Conservation (phyloP, 1,140 invertebrate genomes). For the Leptopilina boulardi region DNA sequence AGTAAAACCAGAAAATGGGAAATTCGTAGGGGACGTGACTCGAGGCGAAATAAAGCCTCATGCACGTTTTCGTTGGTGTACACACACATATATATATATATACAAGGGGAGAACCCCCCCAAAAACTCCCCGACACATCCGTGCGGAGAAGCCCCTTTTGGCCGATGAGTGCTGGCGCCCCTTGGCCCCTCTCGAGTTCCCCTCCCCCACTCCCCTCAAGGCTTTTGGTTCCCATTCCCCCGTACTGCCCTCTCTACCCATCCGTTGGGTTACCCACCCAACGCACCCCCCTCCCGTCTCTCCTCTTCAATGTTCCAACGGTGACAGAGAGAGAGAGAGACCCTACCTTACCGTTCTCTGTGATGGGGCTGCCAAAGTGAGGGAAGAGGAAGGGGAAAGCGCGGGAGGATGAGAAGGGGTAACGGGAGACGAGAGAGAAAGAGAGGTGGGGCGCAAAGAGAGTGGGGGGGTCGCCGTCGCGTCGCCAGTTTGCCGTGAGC, state of each 20-base stretch:
- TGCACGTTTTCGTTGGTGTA: slow-evolving; percentile 24
- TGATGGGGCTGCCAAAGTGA: slow-evolving; percentile 36
- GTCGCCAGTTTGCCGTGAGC: slow-evolving; percentile 74
- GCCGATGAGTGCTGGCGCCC: slow-evolving; percentile 63
- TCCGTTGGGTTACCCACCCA: slow-evolving; percentile 50
- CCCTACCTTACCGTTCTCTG: slow-evolving; percentile 67
- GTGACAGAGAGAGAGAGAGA: too few relatives aligned
- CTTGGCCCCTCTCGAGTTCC: slow-evolving; percentile 62
- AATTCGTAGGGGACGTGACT: slow-evolving; percentile 30
- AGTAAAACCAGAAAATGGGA: slow-evolving; percentile 18
- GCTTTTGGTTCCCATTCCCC: slow-evolving; percentile 23
- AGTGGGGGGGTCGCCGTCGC: slow-evolving; percentile 64
- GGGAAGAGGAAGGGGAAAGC: slow-evolving; percentile 49
- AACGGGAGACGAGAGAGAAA: slow-evolving; percentile 37
- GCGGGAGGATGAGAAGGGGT: slow-evolving; percentile 35
- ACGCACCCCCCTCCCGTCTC: too few relatives aligned
- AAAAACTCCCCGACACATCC: slow-evolving; percentile 28
- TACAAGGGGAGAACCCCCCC: too few relatives aligned
- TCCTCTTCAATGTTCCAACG: slow-evolving; percentile 70
- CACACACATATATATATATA: too few relatives aligned
- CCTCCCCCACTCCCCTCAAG: slow-evolving; percentile 42
- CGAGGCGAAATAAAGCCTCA: slow-evolving; percentile 19
- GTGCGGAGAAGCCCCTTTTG: slow-evolving; percentile 67
- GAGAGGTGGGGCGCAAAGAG: slow-evolving; percentile 48
- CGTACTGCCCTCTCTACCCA: slow-evolving; percentile 47